phyloP scores from a whole-genome alignment of 2,888 invertebrate species.

The Leptura quadrifasciata region DNA sequence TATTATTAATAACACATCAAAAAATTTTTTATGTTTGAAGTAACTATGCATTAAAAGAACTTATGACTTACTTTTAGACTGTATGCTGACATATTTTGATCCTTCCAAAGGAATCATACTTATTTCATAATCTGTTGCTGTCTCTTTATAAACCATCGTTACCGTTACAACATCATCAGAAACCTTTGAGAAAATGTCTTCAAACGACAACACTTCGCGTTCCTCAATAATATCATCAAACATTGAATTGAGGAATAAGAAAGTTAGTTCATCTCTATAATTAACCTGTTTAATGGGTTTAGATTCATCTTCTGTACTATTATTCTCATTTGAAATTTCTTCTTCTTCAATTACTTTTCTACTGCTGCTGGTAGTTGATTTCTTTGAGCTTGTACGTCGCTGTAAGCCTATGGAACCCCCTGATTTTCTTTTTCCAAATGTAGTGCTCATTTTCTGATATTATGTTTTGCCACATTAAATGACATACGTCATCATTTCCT shows the following conservation, averaged over 20 bases:
- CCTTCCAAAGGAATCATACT: slow-evolving; percentile 4
- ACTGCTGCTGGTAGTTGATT: not conserved
- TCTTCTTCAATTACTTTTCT: not conserved
- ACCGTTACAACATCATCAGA: not conserved
- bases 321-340: not conserved
- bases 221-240: slow-evolving; percentile 51
- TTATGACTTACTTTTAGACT: not conserved
- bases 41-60: not conserved
- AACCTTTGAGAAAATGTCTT: not conserved
- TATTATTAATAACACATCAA: too few relatives aligned
- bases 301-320: slow-evolving; percentile 8
- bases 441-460: not conserved
- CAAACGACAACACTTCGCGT: not conserved
- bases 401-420: not conserved
- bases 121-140: not conserved
- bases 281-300: slow-evolving; percentile 39
- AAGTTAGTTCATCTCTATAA: slow-evolving; percentile 60
- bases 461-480: not conserved
- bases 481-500: too few relatives aligned
- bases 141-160: not conserved
- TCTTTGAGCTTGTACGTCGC: slow-evolving; percentile 13
- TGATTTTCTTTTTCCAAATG: not conserved
- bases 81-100: not conserved
- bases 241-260: slow-evolving; percentile 60
- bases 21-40: too few relatives aligned